phyloP scores from a whole-genome alignment of 2,888 invertebrate species.

The Meandrusa payeni region DNA sequence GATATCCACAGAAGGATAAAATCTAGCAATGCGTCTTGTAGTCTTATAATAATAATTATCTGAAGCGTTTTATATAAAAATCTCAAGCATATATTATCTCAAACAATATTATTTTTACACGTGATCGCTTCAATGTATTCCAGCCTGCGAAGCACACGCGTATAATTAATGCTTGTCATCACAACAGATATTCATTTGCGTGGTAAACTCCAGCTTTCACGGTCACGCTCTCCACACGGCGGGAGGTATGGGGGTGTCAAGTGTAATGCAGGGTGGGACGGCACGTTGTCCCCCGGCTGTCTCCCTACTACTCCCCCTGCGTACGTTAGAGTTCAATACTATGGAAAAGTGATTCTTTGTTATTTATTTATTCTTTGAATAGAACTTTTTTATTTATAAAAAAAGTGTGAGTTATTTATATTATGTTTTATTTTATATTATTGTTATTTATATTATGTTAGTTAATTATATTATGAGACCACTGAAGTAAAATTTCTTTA shows the following conservation, averaged over 20 bases:
- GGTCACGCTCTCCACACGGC: conserved; percentile 15
- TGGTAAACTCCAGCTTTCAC: conserved; percentile 19
- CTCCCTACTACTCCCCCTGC: conserved; percentile 29
- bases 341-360: conserved; percentile 23
- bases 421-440: too few relatives aligned
- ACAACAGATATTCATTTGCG: conserved; percentile 20
- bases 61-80: too few relatives aligned
- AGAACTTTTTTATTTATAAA: too few relatives aligned
- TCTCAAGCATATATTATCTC: neutral
- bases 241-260: conserved; percentile 11
- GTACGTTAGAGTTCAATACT: conserved; percentile 26
- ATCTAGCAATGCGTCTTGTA: too few relatives aligned
- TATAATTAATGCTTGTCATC: conserved; percentile 23
- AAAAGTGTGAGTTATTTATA: too few relatives aligned
- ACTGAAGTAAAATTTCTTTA: too few relatives aligned
- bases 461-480: too few relatives aligned
- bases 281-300: conserved; percentile 31
- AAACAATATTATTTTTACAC: conserved; percentile 13
- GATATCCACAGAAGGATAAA: too few relatives aligned
- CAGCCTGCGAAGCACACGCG: conserved; percentile 7
- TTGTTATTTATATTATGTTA: too few relatives aligned
- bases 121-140: conserved; percentile 7
- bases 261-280: conserved; percentile 22
- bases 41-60: too few relatives aligned
- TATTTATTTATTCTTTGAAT: too few relatives aligned